Conservation (phyloP, 1,140 invertebrate species). For the Wasmannia auropunctata region DNA sequence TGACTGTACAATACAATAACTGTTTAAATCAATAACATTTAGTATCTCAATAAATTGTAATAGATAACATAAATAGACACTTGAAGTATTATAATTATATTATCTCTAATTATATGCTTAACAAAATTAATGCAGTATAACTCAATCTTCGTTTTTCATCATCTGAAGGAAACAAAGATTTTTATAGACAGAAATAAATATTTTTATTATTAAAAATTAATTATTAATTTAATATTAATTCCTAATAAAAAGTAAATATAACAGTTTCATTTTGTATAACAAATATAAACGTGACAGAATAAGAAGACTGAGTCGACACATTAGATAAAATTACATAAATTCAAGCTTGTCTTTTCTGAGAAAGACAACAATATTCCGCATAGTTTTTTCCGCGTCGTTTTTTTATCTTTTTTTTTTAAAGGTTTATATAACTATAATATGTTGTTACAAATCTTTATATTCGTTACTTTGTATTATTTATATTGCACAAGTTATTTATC, state of each 20-base stretch:
- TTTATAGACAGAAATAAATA: background rate
- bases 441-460: slow-evolving; percentile 10
- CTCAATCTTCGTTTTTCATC: background rate
- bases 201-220: background rate
- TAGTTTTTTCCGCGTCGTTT: too few species aligned
- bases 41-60: background rate
- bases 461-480: background rate
- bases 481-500: background rate
- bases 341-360: background rate
- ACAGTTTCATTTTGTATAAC: background rate
- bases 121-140: background rate
- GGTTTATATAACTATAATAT: slow-evolving; percentile 24
- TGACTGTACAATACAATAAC: slow-evolving; percentile 14
- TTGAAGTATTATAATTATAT: background rate
- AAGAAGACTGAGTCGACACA: background rate
- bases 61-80: background rate
- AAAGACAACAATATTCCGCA: background rate
- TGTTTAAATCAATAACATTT: slow-evolving; percentile 15
- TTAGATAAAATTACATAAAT: slow-evolving; percentile 20
- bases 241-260: background rate
- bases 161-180: background rate
- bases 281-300: background rate
- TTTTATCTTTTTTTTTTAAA: too few species aligned
- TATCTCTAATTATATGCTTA: slow-evolving; percentile 5
- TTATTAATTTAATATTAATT: background rate